Percentiles rank a stretch among this genome's conserved stretches.
These are phyloP conservation scores for Drosophila ironensis DNA, from an alignment of 1,140 invertebrate genomes.

Conservation along the genomic window DNA sequence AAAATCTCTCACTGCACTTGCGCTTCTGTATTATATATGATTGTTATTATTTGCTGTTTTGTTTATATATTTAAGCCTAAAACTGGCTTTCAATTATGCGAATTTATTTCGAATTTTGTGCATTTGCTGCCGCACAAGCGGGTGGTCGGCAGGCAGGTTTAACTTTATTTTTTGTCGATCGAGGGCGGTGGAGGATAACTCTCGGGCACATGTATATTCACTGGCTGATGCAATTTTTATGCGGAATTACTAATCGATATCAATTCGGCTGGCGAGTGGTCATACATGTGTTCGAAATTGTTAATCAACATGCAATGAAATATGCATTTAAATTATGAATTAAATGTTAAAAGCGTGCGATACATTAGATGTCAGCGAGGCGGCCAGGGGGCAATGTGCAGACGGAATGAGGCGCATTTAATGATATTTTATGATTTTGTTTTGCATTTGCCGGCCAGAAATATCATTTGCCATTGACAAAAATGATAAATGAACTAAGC, in stretches of 20 bases:
- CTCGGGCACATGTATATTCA: constrained; percentile 22
- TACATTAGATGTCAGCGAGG: constrained; percentile 45
- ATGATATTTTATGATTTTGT: constrained; percentile 39
- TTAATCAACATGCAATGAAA: constrained; percentile 55
- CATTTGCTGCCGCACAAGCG: constrained; percentile 1
- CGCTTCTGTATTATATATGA: constrained; percentile 67
- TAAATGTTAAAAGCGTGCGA: constrained; percentile 63
- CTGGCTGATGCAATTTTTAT: constrained; percentile 76
- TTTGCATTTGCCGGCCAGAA: too few species aligned
- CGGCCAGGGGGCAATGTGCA: constrained; percentile 60
- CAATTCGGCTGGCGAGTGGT: constrained; percentile 13
- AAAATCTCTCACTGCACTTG: constrained; percentile 75
- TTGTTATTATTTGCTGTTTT: constrained; percentile 50
- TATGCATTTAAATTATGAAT: constrained; percentile 76
- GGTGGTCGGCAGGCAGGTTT: background rate
- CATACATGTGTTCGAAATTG: constrained; percentile 25
- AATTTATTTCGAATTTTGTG: constrained; percentile 44
- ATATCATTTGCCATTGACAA: too few species aligned
- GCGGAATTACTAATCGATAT: constrained; percentile 72
- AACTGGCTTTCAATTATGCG: constrained; percentile 73
- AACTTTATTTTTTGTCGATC: background rate
- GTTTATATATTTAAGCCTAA: constrained; percentile 42
- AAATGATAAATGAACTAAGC: too few species aligned
- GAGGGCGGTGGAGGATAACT: constrained; percentile 2
- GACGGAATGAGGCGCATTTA: constrained; percentile 30